These are phyloP conservation scores for Campaea margaritaria DNA, from an alignment of 2,888 invertebrate species.

Conservation along the genomic window DNA sequence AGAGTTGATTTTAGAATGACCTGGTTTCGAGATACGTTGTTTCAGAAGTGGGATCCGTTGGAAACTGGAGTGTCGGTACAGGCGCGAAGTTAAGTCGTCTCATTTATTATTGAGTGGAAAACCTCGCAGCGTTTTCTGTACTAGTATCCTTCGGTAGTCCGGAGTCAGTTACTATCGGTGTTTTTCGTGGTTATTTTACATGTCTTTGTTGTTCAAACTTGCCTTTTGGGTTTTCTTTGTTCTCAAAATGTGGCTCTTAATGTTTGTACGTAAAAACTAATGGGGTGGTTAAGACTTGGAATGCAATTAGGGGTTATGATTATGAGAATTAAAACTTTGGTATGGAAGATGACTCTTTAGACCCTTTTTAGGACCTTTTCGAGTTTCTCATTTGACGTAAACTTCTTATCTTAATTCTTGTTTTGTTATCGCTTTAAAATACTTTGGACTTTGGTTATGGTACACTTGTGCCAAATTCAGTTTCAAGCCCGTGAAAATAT, in stretches of 20 bases:
- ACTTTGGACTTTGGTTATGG: no score
- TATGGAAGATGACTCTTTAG: constrained; percentile 5
- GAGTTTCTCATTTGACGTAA: neutral
- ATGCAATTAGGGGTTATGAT: constrained; percentile 18
- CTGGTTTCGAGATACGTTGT: constrained; percentile 53
- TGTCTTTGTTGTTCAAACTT: constrained; percentile 38
- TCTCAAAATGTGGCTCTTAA: constrained; percentile 38
- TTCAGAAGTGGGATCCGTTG: constrained; percentile 64
- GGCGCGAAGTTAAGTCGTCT: constrained; percentile 80
- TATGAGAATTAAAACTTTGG: constrained; percentile 17
- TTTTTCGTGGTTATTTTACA: constrained; percentile 42
- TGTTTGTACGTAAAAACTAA: constrained; percentile 25
- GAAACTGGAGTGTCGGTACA: constrained; percentile 72
- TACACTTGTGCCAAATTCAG: no score
- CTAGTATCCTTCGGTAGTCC: constrained; percentile 41
- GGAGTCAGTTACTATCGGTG: constrained; percentile 38
- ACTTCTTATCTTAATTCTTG: neutral
- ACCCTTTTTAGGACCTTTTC: constrained; percentile 1
- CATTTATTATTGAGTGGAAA: constrained; percentile 83
- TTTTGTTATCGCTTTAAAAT: no score
- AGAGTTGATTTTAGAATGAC: constrained; percentile 46
- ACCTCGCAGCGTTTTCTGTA: constrained; percentile 59
- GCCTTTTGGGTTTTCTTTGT: constrained; percentile 39
- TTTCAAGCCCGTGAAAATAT: no score
- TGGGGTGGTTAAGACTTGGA: constrained; percentile 15